Base-by-base conservation (phyloP, 2,797 vertebrate genomes). In the Spinibarbus caldwelli region DNA sequence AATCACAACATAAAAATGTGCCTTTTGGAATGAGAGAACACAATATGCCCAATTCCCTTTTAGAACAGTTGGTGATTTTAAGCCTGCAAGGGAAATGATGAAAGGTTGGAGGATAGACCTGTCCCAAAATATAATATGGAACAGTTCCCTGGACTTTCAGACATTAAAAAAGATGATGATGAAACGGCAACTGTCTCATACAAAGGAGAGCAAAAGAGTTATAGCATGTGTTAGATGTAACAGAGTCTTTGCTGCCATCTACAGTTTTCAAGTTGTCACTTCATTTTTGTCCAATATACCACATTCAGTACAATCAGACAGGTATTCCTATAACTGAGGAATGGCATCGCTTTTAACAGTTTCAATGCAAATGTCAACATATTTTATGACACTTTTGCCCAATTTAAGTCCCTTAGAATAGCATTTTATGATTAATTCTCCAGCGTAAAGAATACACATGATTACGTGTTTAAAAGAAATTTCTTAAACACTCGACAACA, bases 41-140 rank as follows among this genome's bases (percentile, higher is more conserved):
- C 34, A 87, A 36, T 72, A 68, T 38, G 64, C 49, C 90, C 73
- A 71, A 87, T 90, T 94, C 91, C 91, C 92, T 93, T 94, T 91
- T 49, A 78, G 41, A 75, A 82, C 79, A 57, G 31, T 72, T 36
- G 75, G 21, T 45, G 57, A 70, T 68, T 70, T 84, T 54, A 76
- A 83, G 81, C 75, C 89, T 92, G 81, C 90, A 91, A 81, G 36
- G 14, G 14, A 85, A 85, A 52, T 31, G 34, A 84, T 26, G 52
- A 47, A 71, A 38, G n/a, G 73, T 34, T 59, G 47, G 66, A 52
- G 31, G 43, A 41, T 21, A 77, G 29, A 26, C 21, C 31, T 66
- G 64, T 17, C 29, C 64, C 64, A 86, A 54, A 80, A 70, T 21
- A 38, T 77, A 59, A 86, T 5, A 59, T 14, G n/a, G 34, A 54